Evolutionary conservation across 1,140 invertebrate species (phyloP), one percentile per base, ranked within the genome.

Genomic region (Radopholus similis): DNA sequence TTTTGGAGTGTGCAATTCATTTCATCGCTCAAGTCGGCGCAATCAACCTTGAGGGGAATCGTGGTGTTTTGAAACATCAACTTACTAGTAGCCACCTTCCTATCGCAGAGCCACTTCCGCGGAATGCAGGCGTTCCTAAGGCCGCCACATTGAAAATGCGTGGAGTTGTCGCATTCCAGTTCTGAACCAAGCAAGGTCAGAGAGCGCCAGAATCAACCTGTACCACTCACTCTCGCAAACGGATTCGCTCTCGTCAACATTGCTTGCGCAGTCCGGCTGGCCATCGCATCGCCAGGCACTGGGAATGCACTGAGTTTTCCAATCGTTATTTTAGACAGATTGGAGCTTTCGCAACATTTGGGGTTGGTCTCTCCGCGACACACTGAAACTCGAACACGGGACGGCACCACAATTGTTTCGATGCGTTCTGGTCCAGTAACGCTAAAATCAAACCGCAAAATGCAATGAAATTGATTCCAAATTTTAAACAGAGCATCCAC

Each of bases 271-370:
- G 37, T 72, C 70, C 0, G 26, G 23, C 49, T 89, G 87, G 0
- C 90, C 90, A 63, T 91, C 89, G 83, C 92, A 95, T 70, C 88
- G 88, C 66, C 91, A 85, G 92, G 89, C 87, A 30, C 89, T 90
- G 44, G 88, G 87, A 62, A 95, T 92, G 75, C 92, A 95, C n/a
- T n/a, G n/a, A n/a, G n/a, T n/a, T n/a, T n/a, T n/a, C n/a, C n/a
- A n/a, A n/a, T n/a, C n/a, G n/a, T n/a, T n/a, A n/a, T n/a, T n/a
- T n/a, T n/a, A n/a, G n/a, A n/a, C n/a, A n/a, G n/a, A n/a, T n/a
- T n/a, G n/a, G n/a, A n/a, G n/a, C n/a, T n/a, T n/a, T n/a, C n/a
- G n/a, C n/a, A n/a, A n/a, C n/a, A n/a, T n/a, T n/a, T n/a, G n/a
- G n/a, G n/a, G n/a, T n/a, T n/a, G n/a, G n/a, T n/a, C n/a, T n/a